These are phyloP conservation scores for Promerops cafer DNA, from an alignment of 2,113 vertebrate genomes.

Conservation along the genomic window DNA sequence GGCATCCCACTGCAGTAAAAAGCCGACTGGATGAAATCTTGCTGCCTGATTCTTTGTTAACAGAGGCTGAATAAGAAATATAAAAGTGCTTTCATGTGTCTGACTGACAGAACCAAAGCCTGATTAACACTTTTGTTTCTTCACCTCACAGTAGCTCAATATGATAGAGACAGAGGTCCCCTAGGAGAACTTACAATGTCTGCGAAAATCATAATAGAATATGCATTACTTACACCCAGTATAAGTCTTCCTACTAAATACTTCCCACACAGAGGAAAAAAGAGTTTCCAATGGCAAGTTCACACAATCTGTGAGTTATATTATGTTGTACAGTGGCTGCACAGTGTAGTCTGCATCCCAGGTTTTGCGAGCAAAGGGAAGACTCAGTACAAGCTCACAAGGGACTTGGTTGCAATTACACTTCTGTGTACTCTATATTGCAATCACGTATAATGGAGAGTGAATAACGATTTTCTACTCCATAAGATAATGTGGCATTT, in stretches of 20 bases:
- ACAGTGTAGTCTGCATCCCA: background rate
- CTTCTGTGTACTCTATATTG: background rate
- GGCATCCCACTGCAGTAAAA: background rate
- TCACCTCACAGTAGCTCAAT: background rate
- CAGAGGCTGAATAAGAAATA: background rate
- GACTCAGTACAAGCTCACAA: background rate
- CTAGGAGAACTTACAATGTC: background rate
- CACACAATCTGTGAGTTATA: background rate
- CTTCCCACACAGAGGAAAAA: background rate
- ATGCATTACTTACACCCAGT: background rate
- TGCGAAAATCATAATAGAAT: background rate
- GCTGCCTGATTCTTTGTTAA: background rate
- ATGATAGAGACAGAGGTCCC: background rate
- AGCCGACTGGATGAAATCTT: background rate
- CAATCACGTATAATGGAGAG: background rate
- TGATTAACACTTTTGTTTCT: background rate
- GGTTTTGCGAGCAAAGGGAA: background rate
- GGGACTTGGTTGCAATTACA: background rate
- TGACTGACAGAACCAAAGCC: background rate
- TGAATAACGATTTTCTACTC: background rate
- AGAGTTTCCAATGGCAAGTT: background rate
- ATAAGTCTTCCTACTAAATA: background rate
- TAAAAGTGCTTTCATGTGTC: background rate
- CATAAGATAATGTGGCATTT: background rate
- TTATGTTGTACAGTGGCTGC: background rate